Evolutionary conservation across 2,113 vertebrate species (phyloP).

Genomic region (Orthochromis indermauri): DNA sequence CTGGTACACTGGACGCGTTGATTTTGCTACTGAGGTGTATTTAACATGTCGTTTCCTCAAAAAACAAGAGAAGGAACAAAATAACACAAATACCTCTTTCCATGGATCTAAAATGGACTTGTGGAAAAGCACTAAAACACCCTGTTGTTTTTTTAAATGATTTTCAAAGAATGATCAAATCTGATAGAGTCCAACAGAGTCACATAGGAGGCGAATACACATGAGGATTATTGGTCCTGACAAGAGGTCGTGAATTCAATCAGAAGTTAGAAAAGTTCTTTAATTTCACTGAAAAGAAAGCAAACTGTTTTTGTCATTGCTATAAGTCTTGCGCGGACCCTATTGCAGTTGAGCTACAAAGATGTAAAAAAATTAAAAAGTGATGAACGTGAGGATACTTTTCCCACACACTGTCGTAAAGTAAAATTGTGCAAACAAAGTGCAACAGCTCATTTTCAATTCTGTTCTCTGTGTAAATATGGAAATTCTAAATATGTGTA

Average conservation of each 20-base stretch:
- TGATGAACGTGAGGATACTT: not conserved
- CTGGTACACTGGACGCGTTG: not conserved
- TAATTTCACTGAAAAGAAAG: not conserved
- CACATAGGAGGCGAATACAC: not conserved
- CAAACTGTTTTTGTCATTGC: not conserved
- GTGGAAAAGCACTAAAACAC: not conserved
- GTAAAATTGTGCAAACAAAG: conserved; percentile 2
- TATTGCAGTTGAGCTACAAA: not conserved
- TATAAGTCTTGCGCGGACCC: not conserved
- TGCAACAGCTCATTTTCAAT: conserved; percentile 21
- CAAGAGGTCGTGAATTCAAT: not conserved
- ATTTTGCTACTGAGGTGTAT: not conserved
- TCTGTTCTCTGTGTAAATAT: conserved; percentile 53
- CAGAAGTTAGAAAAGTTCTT: not conserved
- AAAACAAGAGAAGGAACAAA: not conserved
- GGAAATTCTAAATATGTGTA: conserved; percentile 40
- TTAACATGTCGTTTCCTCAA: not conserved
- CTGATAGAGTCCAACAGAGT: not conserved
- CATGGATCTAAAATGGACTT: not conserved
- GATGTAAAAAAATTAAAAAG: not conserved
- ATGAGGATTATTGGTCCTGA: not conserved
- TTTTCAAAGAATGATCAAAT: not conserved
- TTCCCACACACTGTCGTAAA: not conserved
- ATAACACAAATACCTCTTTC: not conserved
- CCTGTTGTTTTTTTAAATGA: not conserved